Evolutionary conservation across 2,113 vertebrate genomes (phyloP).

Genomic region (Philantomba maxwellii): DNA sequence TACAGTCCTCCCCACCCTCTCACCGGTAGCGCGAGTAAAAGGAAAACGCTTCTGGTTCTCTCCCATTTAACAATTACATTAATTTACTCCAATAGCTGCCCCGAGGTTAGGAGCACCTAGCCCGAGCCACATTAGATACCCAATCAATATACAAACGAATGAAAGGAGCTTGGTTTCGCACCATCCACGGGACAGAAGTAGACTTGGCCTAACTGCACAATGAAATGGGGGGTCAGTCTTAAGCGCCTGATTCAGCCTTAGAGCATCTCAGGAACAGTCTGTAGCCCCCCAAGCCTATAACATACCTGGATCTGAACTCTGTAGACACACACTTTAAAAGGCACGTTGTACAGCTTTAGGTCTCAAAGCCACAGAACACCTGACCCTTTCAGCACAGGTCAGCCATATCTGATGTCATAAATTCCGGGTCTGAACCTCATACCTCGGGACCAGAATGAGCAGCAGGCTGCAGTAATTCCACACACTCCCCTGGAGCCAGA

Average conservation of each 20-base stretch:
- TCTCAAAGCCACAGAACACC: neutral
- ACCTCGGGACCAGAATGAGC: neutral
- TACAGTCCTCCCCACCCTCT: neutral
- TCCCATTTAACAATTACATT: no score
- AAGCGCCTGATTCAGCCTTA: neutral
- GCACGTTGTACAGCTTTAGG: neutral
- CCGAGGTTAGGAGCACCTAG: neutral
- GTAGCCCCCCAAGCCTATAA: rapidly evolving
- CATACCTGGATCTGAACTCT: neutral
- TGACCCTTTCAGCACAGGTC: neutral
- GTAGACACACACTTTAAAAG: neutral
- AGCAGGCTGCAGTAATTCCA: rapidly evolving
- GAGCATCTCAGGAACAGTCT: neutral
- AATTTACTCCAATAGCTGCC: neutral
- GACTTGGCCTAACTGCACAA: neutral
- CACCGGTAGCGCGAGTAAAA: neutral
- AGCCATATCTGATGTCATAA: neutral
- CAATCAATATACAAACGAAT: neutral
- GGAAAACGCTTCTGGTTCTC: neutral
- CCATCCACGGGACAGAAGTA: neutral
- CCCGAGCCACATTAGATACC: neutral
- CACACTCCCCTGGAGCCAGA: neutral
- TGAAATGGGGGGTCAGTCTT: no score
- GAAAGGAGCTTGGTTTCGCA: neutral
- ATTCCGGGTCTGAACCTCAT: neutral